Evolutionary conservation across 2,888 invertebrate species (phyloP), one percentile per base, ranked within the genome.

Genomic region (Calliphora vomitoria): DNA sequence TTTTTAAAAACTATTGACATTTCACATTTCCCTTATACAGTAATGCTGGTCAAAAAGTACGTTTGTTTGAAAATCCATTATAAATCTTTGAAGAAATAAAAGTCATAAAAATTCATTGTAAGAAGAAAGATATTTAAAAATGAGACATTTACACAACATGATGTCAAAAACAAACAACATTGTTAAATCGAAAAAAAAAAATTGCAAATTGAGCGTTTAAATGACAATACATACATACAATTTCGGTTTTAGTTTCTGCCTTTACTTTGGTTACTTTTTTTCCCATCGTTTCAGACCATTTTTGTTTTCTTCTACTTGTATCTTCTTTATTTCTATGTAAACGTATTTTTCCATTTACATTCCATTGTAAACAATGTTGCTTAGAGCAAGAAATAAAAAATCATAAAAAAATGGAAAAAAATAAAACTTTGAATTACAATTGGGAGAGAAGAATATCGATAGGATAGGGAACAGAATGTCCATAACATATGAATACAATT

Each of bases 401-500:
- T 15, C 58, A 79, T 44, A 79, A 31, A 80, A 35, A 69, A 25
- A 25, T 10, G 20, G 64, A 81, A 50, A 62, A 62, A 60, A 53
- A 1, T 25, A 62, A 62, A 62, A 81, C 62, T 64, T 64, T 53
- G 53, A 81, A 64, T 81, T 41, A 31, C 72, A 72, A 72, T 81
- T 64, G 64, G 10, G 8, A 25, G 11, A 38, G 5, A 50, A 80
- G 50, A 41, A 71, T 60, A 71, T 47, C n/a, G 11, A 44, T 58
- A 62, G 20, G n/a, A 62, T 31, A 44, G 35, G 35, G 25, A 18
- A 74, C 41, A 60, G 25, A 18, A 47, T 60, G 15, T 50, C 47
- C 75, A 58, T 8, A 47, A 41, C 50, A 82, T 53, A 69, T 76
- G 82, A 69, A 68, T 69, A 75, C 44, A 76, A 41, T 76, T 82